Evolutionary conservation across 1,140 invertebrate genomes (phyloP).

Genomic region (Saccostrea echinata): DNA sequence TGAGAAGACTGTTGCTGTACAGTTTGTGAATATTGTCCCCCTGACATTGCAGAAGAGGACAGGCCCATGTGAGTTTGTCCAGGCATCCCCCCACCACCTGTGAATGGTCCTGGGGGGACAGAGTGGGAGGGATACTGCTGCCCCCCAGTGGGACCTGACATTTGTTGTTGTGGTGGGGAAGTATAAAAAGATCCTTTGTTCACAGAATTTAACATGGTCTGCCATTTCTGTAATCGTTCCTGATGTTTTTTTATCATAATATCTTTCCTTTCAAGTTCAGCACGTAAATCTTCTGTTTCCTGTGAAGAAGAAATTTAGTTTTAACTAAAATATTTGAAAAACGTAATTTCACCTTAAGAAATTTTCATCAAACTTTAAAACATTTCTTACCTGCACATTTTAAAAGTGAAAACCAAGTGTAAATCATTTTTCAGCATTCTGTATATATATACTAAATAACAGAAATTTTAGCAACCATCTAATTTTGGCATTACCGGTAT

Average conservation of each 20-base stretch:
- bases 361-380: too few species aligned
- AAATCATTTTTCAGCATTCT: too few species aligned
- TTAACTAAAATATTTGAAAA: background rate
- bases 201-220: constrained; percentile 86
- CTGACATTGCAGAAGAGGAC: constrained; percentile 23
- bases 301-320: constrained; percentile 61
- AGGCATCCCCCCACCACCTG: background rate
- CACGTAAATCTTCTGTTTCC: constrained; percentile 91
- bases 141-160: constrained; percentile 46
- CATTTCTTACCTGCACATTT: too few species aligned
- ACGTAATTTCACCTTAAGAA: too few species aligned
- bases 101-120: constrained; percentile 21
- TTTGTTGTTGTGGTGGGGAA: constrained; percentile 43
- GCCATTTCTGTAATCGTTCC: constrained; percentile 94
- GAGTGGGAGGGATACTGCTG: constrained; percentile 52
- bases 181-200: constrained; percentile 48
- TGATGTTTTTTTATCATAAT: constrained; percentile 92
- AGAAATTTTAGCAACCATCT: too few species aligned
- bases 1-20: constrained; percentile 41
- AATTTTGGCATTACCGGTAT: too few species aligned
- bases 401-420: too few species aligned
- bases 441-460: too few species aligned
- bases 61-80: constrained; percentile 40
- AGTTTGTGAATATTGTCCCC: constrained; percentile 32
- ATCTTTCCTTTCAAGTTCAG: constrained; percentile 92